These are phyloP conservation scores for Ceyx melanurus DNA, from an alignment of 2,113 vertebrate genomes.

Conservation along the genomic window DNA sequence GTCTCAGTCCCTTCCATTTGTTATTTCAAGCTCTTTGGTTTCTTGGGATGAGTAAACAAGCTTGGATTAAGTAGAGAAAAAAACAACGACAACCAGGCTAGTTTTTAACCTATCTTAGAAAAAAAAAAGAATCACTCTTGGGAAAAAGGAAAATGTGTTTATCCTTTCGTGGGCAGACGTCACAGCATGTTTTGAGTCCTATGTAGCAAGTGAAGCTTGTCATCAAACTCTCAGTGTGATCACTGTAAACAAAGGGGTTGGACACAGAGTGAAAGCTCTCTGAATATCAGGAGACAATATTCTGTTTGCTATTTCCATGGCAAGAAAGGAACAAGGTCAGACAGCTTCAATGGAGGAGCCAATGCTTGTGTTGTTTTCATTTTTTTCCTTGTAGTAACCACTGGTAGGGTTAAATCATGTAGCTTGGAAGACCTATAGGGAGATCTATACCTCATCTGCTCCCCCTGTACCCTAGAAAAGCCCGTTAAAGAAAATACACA, in stretches of 20 bases:
- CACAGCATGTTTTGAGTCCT: neutral
- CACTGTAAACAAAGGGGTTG: neutral
- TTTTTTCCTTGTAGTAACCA: neutral
- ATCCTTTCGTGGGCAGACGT: neutral
- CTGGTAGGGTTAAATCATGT: rapidly evolving
- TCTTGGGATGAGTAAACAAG: constrained; percentile 29
- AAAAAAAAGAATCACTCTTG: neutral
- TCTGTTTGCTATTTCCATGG: neutral
- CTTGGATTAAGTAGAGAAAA: neutral
- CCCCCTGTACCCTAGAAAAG: neutral
- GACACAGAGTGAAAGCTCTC: neutral
- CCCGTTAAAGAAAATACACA: neutral
- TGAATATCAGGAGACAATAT: neutral
- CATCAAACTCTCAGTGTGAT: neutral
- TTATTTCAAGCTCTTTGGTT: constrained; percentile 30
- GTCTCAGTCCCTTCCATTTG: constrained; percentile 22
- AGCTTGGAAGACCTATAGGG: neutral
- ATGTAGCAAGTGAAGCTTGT: neutral
- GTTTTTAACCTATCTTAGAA: constrained; percentile 6
- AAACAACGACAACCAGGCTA: neutral
- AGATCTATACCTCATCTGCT: neutral
- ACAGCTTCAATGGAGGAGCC: neutral
- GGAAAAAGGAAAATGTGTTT: neutral
- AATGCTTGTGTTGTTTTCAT: neutral
- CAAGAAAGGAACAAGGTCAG: neutral